These are phyloP conservation scores for Upupa epops DNA, from an alignment of 2,113 vertebrate species.

Conservation along the genomic window DNA sequence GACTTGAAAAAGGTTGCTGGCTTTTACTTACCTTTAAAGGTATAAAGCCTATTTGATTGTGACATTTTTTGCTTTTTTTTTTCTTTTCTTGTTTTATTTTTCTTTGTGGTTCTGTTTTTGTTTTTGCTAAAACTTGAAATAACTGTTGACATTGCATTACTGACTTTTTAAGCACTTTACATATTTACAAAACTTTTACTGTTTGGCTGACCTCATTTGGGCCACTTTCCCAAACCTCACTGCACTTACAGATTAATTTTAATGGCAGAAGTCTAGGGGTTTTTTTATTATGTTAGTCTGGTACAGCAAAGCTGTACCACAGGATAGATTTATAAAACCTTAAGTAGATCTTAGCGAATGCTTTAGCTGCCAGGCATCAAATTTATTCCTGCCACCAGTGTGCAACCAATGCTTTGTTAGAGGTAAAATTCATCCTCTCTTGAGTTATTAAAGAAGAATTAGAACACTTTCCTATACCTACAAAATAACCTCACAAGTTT, in stretches of 20 bases:
- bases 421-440: background rate
- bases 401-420: background rate
- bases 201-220: background rate
- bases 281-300: background rate
- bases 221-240: background rate
- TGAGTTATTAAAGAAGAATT: slow-evolving; percentile 16
- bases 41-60: background rate
- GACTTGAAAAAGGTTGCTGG: background rate
- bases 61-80: background rate
- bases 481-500: background rate
- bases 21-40: background rate
- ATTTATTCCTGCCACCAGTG: slow-evolving; percentile 28
- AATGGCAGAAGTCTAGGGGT: background rate
- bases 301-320: background rate
- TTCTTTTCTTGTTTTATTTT: too few relatives aligned
- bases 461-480: background rate
- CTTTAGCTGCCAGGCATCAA: background rate
- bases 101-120: too few relatives aligned
- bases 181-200: background rate
- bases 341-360: slow-evolving; percentile 13
- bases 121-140: background rate
- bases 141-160: background rate
- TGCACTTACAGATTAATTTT: slow-evolving; percentile 11
- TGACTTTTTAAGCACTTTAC: background rate
- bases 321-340: slow-evolving; percentile 33